Base-by-base conservation (phyloP, 2,113 vertebrate species). In the Coreoperca whiteheadi region DNA sequence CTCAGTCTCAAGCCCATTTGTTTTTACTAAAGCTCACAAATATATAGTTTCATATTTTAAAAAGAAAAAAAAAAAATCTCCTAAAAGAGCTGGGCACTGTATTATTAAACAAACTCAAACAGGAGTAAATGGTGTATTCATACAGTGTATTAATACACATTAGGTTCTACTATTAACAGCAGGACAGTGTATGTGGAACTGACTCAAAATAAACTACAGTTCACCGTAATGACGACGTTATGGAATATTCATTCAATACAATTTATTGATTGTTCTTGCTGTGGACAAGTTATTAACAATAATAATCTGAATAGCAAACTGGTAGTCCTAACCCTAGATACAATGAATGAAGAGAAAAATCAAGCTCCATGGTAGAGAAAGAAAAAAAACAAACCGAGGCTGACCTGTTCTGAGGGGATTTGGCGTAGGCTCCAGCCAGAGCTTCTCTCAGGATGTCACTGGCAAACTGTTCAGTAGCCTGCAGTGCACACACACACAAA, bases 381-480 rank as follows among this genome's bases (percentile, higher is more conserved):
- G 15, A 23, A 20, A 25, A 4, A 23, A 28, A 63, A 66, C 43
- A 80, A 41, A 70, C 8, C 60, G 20, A 25, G 60, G 23, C 73
- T 77, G 57, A 99, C 98, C 98, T 98, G 96, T 96, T 98, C 84
- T 96, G 97, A 89, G 97, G 96, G 70, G 97, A 95, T 76, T 96
- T 95, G 90, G 96, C 94, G 69, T 95, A 97, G 0, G 97, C 98
- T 60, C 96, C 95, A 0, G 97, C 97, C 56, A 99, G 93, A 0
- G 98, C 96, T 70, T 99, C 97, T 88, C 98, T 96, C 43, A 99
- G 95, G 88, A 99, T 93, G 78, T 99, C 98, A 34, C 94, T 98
- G 91, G 97, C 95, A 89, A 99, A 97, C 94, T 99, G 98, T 56
- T 99, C 96, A 0, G 97, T 98, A 23, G 98, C 98, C 98, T 99